Evolutionary conservation across 1,140 invertebrate species (phyloP).

Genomic region (Pseudomyrmex pallidus): DNA sequence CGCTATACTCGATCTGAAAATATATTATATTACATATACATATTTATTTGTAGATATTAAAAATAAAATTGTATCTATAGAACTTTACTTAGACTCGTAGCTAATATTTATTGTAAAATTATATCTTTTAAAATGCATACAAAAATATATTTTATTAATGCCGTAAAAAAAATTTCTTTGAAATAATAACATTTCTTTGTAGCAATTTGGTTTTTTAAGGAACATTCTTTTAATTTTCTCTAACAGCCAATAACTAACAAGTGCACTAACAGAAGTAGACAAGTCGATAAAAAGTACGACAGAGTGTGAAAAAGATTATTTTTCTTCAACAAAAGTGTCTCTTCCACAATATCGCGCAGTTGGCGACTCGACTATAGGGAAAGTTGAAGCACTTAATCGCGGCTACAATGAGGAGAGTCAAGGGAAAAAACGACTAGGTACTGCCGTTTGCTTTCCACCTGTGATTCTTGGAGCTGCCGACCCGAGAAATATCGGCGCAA

Average conservation of each 20-base stretch:
- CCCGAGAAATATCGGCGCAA: conserved; percentile 36
- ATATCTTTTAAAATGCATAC: too few species aligned
- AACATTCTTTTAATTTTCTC: conserved; percentile 10
- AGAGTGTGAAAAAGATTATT: conserved; percentile 14
- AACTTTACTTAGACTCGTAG: neutral
- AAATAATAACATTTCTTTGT: too few species aligned
- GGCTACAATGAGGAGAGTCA: neutral
- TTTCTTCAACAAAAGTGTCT: conserved; percentile 24
- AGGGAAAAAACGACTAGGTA: conserved; percentile 5
- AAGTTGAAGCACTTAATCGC: conserved; percentile 59
- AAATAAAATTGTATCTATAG: too few species aligned
- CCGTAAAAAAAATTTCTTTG: too few species aligned
- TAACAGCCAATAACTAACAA: neutral
- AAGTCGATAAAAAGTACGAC: conserved; percentile 5
- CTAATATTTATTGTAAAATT: conserved; percentile 1
- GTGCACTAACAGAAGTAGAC: conserved; percentile 17
- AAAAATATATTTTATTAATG: too few species aligned
- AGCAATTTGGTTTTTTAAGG: too few species aligned
- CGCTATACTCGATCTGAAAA: too few species aligned
- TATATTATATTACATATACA: too few species aligned
- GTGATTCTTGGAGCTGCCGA: conserved; percentile 18
- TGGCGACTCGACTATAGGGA: neutral
- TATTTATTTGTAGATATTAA: too few species aligned
- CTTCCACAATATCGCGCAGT: conserved; percentile 11
- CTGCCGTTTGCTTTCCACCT: conserved; percentile 26